Base-by-base conservation (phyloP, 1,140 invertebrate genomes). In the Drosophila jambulina region DNA sequence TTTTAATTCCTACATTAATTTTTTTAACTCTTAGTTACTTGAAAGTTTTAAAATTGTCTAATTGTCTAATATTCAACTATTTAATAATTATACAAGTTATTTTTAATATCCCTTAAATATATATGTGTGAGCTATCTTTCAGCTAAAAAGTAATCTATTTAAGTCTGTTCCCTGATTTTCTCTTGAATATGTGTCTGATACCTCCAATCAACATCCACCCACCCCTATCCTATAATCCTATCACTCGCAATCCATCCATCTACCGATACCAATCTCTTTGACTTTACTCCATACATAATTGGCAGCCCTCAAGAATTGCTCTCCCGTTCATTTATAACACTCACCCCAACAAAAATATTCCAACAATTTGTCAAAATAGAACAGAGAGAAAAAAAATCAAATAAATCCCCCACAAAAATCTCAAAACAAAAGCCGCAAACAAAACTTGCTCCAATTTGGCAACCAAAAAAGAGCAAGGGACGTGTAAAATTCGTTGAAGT, bases 281-380 rank as follows among this genome's bases (percentile, higher is more conserved):
- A 72, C 70, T 72, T 72, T 36, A 29, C 45, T 60, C 15, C 45
- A 72, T 48, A 72, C 68, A 60, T 72, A 72, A 72, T 72, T 72
- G 70, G 70, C 68, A 72, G 59, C 54, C 72, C 45, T 72, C 70
- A 72, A 51, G 54, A 72, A 60, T 42, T 60, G 27, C 23, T 43
- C 27, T 59, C 34, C 7, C 36, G 13, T 72, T 60, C 70, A 72
- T 72, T 72, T 72, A 72, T 72, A 72, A 72, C 43, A 71, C 43
- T 13, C 67, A 23, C 29, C 27, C 27, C 21, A 12, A n/a, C n/a
- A n/a, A 43, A 49, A 49, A 56, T 38, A 54, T 54, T 23, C 29
- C 45, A 45, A 61, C 75, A 77, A 77, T 77, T 77, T 77, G 75
- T 77, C 75, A 77, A 75, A 77, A 72, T 27, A 40, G 40, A 65